Percentiles rank a stretch among this genome's conserved stretches.
Evolutionary conservation across 2,113 vertebrate genomes (phyloP).

Genomic region (Gobius niger): DNA sequence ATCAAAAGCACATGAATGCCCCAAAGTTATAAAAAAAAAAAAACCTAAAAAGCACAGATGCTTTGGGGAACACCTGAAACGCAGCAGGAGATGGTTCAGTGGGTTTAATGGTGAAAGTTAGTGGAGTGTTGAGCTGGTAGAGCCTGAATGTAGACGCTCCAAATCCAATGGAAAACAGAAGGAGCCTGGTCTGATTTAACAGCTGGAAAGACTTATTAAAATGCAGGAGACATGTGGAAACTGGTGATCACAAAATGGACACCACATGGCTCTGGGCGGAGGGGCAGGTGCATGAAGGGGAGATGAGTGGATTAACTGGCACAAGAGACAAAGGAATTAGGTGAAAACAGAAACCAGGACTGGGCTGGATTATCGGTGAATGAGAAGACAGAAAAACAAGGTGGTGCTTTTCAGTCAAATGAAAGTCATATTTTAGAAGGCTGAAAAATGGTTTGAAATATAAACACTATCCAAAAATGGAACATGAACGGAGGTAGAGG

Average conservation of each 20-base stretch:
- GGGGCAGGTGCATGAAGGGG: background rate
- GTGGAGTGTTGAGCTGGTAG: background rate
- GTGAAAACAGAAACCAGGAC: background rate
- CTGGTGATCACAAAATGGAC: conserved; percentile 7
- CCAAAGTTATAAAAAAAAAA: background rate
- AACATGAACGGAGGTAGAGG: too few species aligned
- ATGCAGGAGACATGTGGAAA: conserved; percentile 8
- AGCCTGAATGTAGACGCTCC: background rate
- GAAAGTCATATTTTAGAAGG: too few species aligned
- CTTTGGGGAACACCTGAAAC: conserved; percentile 1
- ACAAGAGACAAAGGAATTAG: conserved; percentile 1
- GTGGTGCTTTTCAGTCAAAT: background rate
- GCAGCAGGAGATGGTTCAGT: conserved; percentile 12
- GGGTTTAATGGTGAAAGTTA: conserved; percentile 5
- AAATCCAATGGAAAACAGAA: conserved; percentile 7
- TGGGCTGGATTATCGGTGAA: background rate
- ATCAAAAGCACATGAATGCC: background rate
- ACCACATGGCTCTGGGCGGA: conserved; percentile 10
- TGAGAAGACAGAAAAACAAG: background rate
- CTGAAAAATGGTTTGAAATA: too few species aligned
- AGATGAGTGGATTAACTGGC: background rate
- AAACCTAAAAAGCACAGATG: too few species aligned
- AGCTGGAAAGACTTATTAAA: conserved; percentile 12
- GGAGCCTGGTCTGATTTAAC: background rate
- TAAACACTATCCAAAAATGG: too few species aligned